A percentile compares a stretch with the other conserved stretches of the same genome.
Evolutionary conservation across 2,888 invertebrate species (phyloP).

Genomic region (Stenodera caucasica): DNA sequence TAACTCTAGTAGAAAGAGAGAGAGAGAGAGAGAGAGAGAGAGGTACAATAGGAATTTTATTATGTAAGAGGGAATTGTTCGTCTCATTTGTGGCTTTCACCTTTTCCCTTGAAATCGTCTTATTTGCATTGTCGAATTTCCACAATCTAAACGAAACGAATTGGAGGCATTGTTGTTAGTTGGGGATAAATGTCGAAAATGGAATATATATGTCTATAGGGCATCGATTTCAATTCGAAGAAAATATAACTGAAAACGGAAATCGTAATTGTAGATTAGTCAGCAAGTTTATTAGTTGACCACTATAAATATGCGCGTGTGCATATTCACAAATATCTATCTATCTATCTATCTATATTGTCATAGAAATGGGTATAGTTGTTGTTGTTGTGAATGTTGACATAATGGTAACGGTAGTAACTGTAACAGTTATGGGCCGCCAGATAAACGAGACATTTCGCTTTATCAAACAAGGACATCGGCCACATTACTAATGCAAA

Average conservation of each 20-base stretch:
- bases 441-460: conserved; percentile 43
- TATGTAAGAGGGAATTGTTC: background rate
- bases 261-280: background rate
- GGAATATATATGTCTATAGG: too few relatives aligned
- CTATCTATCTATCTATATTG: too few relatives aligned
- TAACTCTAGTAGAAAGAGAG: too few relatives aligned
- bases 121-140: conserved; percentile 2
- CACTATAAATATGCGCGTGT: too few relatives aligned
- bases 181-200: background rate
- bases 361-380: too few relatives aligned
- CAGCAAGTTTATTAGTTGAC: background rate
- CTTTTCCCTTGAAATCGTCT: background rate
- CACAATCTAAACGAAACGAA: background rate
- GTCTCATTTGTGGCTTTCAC: background rate
- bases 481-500: conserved; percentile 51
- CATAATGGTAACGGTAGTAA: conserved; percentile 34
- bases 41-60: too few relatives aligned
- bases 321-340: conserved; percentile 6
- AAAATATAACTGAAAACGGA: background rate
- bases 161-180: background rate
- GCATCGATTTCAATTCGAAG: too few relatives aligned
- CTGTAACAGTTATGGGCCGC: conserved; percentile 34
- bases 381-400: conserved; percentile 33
- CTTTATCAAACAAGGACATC: conserved; percentile 51
- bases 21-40: too few relatives aligned